Conservation (phyloP, 2,113 vertebrate genomes). For the Falcunculus frontatus region DNA sequence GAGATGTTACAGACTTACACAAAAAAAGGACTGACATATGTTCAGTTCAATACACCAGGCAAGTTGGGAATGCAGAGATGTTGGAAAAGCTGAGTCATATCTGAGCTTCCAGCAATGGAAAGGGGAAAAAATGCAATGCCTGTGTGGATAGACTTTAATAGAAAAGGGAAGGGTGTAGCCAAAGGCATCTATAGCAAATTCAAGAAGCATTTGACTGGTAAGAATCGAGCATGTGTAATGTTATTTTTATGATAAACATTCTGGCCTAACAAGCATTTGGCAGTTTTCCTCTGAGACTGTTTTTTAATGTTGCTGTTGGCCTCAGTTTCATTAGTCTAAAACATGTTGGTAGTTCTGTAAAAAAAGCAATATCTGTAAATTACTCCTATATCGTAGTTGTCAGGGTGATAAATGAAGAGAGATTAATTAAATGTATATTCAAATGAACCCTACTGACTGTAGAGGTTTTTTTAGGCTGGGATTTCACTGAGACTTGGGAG, state of each 20-base stretch:
- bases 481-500: neutral
- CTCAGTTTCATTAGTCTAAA: constrained; percentile 20
- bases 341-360: neutral
- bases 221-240: constrained; percentile 1
- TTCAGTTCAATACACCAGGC: neutral
- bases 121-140: neutral
- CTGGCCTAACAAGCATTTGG: constrained; percentile 2
- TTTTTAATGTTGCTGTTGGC: constrained; percentile 23
- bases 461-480: neutral
- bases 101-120: neutral
- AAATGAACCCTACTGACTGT: neutral
- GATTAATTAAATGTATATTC: constrained; percentile 40
- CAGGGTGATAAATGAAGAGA: constrained; percentile 25
- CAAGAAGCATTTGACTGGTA: neutral
- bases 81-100: neutral
- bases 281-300: neutral
- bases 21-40: neutral
- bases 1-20: neutral
- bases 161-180: neutral
- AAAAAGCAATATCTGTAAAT: constrained; percentile 8
- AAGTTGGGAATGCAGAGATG: neutral
- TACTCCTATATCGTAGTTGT: constrained; percentile 8
- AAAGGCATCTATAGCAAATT: neutral
- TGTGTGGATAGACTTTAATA: neutral
- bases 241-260: constrained; percentile 38